phyloP scores from a whole-genome alignment of 2,113 vertebrate genomes.

The Centrocercus urophasianus region DNA sequence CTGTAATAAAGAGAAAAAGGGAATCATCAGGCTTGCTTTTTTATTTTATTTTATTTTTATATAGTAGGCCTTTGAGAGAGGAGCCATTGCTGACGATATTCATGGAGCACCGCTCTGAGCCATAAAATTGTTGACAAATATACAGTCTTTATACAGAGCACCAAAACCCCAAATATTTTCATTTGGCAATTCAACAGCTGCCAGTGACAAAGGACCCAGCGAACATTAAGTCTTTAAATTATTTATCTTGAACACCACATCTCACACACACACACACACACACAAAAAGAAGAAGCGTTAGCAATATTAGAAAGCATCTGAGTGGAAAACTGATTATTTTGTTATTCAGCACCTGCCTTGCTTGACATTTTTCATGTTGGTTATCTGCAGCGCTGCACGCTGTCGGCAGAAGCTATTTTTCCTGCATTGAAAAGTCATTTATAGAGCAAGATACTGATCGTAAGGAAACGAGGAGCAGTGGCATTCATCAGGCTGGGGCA shows the following conservation, averaged over 20 bases:
- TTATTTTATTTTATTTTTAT: not conserved
- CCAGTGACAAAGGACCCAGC: constrained; percentile 1
- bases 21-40: constrained; percentile 20
- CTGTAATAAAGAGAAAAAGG: constrained; percentile 47
- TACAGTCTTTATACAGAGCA: not conserved
- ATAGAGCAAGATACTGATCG: not conserved
- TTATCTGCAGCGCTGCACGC: constrained; percentile 38
- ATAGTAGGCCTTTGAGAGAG: constrained; percentile 30
- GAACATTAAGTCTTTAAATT: constrained; percentile 23
- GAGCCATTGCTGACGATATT: constrained; percentile 38
- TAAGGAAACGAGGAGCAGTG: not conserved
- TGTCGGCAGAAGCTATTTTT: constrained; percentile 10
- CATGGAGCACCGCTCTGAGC: constrained; percentile 12
- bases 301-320: constrained; percentile 49
- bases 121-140: constrained; percentile 58
- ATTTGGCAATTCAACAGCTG: constrained; percentile 11
- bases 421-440: not conserved
- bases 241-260: constrained; percentile 22
- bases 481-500: not conserved
- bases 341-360: not conserved
- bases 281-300: not conserved
- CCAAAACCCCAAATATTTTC: constrained; percentile 42
- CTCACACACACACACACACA: not conserved
- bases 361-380: constrained; percentile 46
- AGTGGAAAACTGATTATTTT: constrained; percentile 69